Evolutionary conservation across 2,113 vertebrate genomes (phyloP), one percentile per base, ranked within the genome.

Genomic region (Peucedramus taeniatus): DNA sequence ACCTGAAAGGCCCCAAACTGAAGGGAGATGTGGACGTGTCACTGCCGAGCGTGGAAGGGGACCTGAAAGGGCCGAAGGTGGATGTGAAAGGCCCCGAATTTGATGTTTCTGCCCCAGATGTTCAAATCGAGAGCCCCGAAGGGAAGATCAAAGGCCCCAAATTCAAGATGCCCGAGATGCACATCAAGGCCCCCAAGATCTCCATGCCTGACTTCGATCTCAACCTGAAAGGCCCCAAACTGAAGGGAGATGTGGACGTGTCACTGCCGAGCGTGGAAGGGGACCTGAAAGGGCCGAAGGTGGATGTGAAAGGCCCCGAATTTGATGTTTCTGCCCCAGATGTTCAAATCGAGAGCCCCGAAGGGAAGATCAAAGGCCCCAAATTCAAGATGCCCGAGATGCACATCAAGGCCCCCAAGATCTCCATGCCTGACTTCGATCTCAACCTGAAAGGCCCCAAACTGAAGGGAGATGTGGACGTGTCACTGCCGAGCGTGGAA

Each of bases 161-260:
- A 95, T 97, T 7, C 74, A 96, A 80, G 75, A 90, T 47, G 96
- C 96, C 19, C 0, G 83, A 88, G 10, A 37, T 97, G 31, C 77
- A 97, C 2, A 5, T 98, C 30, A 92, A 98, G 39, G 23, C 93
- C 0, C 96, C 96, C 13, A 91, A 70, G 31, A 93, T 98, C 44
- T 97, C 97, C 49, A 96, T 98, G 96, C 97, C 98, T 0, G 97
- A 98, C 30, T 27, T 98, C 0, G 98, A 98, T 44, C 12, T 98
- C 6, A 97, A 98, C 74, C 79, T 98, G 4, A 97, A 97, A 27
- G 97, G 97, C 2, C 97, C 97, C 11, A 96, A 71, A 1, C 7
- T 92, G 1, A 98, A 97, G 27, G 98, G 97, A 1, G 96, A 95
- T 0, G 75, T 97, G 3, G 96, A 98, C 2, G 63, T 97, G 4